Evolutionary conservation across 2,888 invertebrate genomes (phyloP).

Genomic region (Athripsodes cinereus): DNA sequence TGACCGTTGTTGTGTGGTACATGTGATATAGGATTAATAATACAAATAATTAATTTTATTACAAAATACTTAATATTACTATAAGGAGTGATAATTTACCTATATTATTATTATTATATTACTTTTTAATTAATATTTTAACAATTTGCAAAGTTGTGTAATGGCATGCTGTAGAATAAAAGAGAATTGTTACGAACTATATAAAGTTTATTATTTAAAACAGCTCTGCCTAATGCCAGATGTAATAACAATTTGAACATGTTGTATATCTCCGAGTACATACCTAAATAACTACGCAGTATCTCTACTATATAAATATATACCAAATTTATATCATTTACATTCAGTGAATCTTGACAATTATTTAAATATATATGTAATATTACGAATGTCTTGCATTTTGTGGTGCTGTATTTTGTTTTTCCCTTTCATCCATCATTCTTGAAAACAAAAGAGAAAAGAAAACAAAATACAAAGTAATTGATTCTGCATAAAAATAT

Average conservation of each 20-base stretch:
- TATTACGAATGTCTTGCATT: constrained; percentile 21
- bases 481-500: no score
- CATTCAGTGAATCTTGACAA: background rate
- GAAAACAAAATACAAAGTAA: no score
- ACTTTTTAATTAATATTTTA: constrained; percentile 5
- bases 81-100: constrained; percentile 17
- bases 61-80: constrained; percentile 21
- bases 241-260: constrained; percentile 1
- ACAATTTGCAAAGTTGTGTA: constrained; percentile 17
- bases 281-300: no score
- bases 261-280: no score
- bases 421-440: constrained; percentile 4
- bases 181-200: constrained; percentile 21
- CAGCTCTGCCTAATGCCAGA: constrained; percentile 28
- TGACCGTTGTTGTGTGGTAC: constrained; percentile 13
- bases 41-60: constrained; percentile 27
- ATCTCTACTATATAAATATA: no score
- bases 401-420: constrained; percentile 27
- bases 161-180: constrained; percentile 28
- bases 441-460: background rate
- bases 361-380: background rate
- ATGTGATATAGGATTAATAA: constrained; percentile 20
- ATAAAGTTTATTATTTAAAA: constrained; percentile 26
- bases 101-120: background rate
- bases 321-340: background rate